Evolutionary conservation across 1,140 invertebrate species (phyloP), one percentile per base, ranked within the genome.

Genomic region (Gerris buenoi): DNA sequence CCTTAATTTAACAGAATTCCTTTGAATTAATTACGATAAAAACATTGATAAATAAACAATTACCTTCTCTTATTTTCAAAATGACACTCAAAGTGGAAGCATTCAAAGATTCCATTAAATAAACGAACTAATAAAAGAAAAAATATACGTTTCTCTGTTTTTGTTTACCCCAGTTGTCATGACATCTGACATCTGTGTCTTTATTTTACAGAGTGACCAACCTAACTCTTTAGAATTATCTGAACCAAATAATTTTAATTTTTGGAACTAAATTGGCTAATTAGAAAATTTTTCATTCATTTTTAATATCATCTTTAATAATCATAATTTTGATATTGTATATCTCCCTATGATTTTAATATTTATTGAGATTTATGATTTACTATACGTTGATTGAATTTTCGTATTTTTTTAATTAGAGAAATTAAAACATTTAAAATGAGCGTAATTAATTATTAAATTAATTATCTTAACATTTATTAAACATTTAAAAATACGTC

Each of bases 21-120:
- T n/a, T n/a, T n/a, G n/a, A n/a, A n/a, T n/a, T n/a, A n/a, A n/a
- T n/a, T n/a, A n/a, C n/a, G n/a, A n/a, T n/a, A n/a, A n/a, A n/a
- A n/a, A n/a, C n/a, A n/a, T n/a, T n/a, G n/a, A n/a, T 46, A 59
- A 29, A 2, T 1, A 63, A 27, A 58, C 1, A 3, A 64, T 33
- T n/a, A 71, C 66, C 67, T 68, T 69, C 68, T 65, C 66, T 64
- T 27, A 69, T 68, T 56, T 66, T 59, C 23, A 69, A 59, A 57
- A 68, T 64, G 25, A 68, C 66, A 22, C 33, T 64, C 14, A 64
- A 25, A 27, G 27, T 23, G n/a, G 66, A 64, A 33, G 27, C 26
- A 27, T 26, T 22, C 25, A 68, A 46, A 62, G 18, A 62, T 27
- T 67, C 68, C 68, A 69, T 69, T 58, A 68, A 65, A 26, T 25